Conservation (phyloP, 2,888 invertebrate species). For the Orthosia gothica region DNA sequence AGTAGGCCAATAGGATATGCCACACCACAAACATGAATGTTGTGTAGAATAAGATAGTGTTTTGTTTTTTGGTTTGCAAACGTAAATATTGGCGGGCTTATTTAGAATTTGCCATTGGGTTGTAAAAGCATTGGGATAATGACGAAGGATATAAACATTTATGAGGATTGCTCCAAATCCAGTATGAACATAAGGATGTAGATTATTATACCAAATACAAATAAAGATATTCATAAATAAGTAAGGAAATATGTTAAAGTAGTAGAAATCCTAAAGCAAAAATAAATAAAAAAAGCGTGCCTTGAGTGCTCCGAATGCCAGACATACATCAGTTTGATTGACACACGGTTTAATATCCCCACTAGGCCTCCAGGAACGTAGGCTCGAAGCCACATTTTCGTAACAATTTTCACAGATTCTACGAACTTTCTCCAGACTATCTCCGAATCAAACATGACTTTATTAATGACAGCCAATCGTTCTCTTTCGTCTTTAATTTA, state of each 20-base stretch:
- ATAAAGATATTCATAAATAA: no score
- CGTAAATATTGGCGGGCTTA: neutral
- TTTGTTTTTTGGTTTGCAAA: neutral
- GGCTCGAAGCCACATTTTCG: neutral
- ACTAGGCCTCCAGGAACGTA: neutral
- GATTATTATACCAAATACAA: no score
- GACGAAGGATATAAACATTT: no score
- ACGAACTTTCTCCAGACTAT: neutral
- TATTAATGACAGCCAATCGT: constrained; percentile 19
- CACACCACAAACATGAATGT: neutral
- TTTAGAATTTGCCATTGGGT: no score
- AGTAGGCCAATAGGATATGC: neutral
- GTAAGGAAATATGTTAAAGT: neutral
- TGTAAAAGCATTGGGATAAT: no score
- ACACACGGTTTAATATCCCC: constrained; percentile 36
- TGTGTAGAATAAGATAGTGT: neutral
- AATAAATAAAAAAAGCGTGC: constrained; percentile 16
- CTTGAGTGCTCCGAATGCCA: constrained; percentile 21
- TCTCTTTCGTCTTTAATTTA: constrained; percentile 36
- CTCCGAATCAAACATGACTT: constrained; percentile 20
- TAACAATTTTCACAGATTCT: constrained; percentile 4
- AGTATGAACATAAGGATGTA: neutral
- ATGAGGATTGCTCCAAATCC: neutral
- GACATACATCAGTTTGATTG: constrained; percentile 43
- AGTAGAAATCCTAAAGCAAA: neutral